Percentiles rank a stretch among this genome's conserved stretches.
These are phyloP conservation scores for Hypomecis punctinalis DNA, from an alignment of 2,888 invertebrate genomes.

Conservation along the genomic window DNA sequence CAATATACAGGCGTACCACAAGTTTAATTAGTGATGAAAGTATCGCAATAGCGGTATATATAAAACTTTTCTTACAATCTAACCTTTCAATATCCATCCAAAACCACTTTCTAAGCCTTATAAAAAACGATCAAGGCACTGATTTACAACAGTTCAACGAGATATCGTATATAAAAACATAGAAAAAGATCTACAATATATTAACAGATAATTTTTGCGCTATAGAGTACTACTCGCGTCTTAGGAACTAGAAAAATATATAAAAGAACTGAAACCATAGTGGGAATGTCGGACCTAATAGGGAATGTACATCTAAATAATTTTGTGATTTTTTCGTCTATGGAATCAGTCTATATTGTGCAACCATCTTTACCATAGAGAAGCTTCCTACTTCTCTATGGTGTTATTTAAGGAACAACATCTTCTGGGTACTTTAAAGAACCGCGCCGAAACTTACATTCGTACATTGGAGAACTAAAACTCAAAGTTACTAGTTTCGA, in stretches of 20 bases:
- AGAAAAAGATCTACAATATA: slow-evolving; percentile 45
- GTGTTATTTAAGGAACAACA: background rate
- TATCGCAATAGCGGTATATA: slow-evolving; percentile 32
- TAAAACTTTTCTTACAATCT: slow-evolving; percentile 50
- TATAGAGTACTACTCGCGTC: slow-evolving; percentile 19
- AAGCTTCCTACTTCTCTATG: background rate
- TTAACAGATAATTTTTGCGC: slow-evolving; percentile 43
- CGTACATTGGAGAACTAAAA: too few species aligned
- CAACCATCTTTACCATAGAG: background rate
- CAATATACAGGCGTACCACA: background rate
- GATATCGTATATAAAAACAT: slow-evolving; percentile 46
- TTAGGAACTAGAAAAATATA: slow-evolving; percentile 52
- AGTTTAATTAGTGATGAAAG: slow-evolving; percentile 3
- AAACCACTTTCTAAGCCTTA: slow-evolving; percentile 48
- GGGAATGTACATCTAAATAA: slow-evolving; percentile 13
- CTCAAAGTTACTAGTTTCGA: too few species aligned
- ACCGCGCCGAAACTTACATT: background rate
- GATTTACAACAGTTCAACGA: slow-evolving; percentile 42
- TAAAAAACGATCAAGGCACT: slow-evolving; percentile 58
- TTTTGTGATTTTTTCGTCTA: slow-evolving; percentile 16
- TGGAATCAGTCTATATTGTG: slow-evolving; percentile 14
- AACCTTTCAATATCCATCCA: slow-evolving; percentile 56
- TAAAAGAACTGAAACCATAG: slow-evolving; percentile 13
- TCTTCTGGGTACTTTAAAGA: background rate
- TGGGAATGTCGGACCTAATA: slow-evolving; percentile 14